Conservation (phyloP, 1,140 invertebrate genomes). For the Solenopsis invicta region DNA sequence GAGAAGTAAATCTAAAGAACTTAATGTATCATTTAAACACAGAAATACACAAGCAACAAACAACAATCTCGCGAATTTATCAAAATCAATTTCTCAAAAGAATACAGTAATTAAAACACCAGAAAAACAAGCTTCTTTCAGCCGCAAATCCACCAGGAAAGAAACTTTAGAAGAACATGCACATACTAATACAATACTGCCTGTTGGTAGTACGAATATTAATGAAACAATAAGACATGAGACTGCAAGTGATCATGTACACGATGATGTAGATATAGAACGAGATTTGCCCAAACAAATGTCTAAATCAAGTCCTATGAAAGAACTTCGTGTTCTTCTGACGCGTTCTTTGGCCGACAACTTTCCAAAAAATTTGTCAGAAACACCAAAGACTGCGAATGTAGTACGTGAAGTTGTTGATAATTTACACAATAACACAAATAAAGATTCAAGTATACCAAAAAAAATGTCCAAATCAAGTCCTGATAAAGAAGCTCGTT, state of each 20-base stretch:
- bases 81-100: constrained; percentile 1
- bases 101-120: neutral
- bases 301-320: neutral
- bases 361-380: neutral
- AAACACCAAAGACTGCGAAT: neutral
- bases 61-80: neutral
- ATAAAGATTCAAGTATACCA: neutral
- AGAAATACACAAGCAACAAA: neutral
- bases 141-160: neutral
- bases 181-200: neutral
- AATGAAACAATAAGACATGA: neutral
- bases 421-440: neutral
- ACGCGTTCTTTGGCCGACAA: neutral
- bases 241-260: neutral
- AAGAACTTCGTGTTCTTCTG: neutral
- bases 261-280: neutral
- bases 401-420: neutral
- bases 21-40: neutral
- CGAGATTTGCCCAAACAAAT: neutral
- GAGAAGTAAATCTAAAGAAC: neutral
- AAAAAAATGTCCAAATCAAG: neutral
- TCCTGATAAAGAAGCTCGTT: neutral
- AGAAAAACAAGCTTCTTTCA: neutral
- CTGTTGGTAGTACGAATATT: neutral
- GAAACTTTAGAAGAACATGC: neutral